phyloP scores from a whole-genome alignment of 2,888 invertebrate genomes.

The Aphodius granarius region DNA sequence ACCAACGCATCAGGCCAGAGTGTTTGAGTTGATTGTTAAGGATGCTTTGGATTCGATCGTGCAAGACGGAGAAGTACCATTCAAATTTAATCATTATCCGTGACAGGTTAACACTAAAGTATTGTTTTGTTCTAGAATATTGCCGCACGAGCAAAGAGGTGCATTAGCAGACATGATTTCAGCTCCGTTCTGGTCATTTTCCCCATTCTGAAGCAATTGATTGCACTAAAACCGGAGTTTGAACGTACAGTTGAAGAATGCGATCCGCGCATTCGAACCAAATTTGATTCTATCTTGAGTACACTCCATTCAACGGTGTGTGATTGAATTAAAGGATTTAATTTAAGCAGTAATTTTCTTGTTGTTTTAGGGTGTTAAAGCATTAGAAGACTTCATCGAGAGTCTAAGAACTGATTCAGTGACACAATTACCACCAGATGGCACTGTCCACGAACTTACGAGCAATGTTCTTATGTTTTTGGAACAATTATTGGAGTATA shows the following conservation, averaged over 20 bases:
- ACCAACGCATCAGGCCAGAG: conserved; percentile 75
- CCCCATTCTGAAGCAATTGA: conserved; percentile 78
- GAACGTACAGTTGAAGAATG: conserved; percentile 76
- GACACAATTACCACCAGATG: conserved; percentile 89
- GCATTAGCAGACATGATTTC: conserved; percentile 77
- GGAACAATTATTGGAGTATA: conserved; percentile 80
- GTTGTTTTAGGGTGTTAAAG: conserved; percentile 74
- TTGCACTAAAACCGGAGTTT: conserved; percentile 76
- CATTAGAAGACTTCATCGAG: conserved; percentile 91
- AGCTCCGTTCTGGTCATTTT: conserved; percentile 79
- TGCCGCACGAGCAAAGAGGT: conserved; percentile 72
- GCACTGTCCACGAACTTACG: conserved; percentile 96
- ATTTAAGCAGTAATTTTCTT: not conserved
- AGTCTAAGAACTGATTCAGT: conserved; percentile 78
- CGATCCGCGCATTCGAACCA: conserved; percentile 68
- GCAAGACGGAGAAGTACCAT: conserved; percentile 82
- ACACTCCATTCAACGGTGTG: conserved; percentile 77
- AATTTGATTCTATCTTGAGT: conserved; percentile 73
- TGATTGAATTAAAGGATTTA: too few species aligned
- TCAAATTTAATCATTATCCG: too few species aligned
- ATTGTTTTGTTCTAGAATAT: conserved; percentile 62
- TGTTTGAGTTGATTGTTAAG: conserved; percentile 81
- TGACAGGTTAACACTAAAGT: too few species aligned
- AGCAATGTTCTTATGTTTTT: conserved; percentile 92
- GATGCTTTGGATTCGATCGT: conserved; percentile 85